Evolutionary conservation across 2,113 vertebrate species (phyloP).

Genomic region (Cichladusa arquata): DNA sequence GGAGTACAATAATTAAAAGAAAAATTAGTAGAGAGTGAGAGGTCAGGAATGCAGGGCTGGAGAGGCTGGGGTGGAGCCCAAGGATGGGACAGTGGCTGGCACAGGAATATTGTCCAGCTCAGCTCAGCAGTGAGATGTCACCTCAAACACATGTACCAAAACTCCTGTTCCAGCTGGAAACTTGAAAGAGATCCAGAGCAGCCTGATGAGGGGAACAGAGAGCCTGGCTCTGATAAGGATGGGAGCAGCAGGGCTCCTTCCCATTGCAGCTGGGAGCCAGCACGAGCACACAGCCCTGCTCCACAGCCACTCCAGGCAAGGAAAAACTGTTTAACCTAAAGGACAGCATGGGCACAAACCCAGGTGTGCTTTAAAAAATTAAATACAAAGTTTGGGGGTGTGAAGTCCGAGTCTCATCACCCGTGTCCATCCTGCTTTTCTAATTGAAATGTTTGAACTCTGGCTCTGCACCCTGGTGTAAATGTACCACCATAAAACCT

Average conservation of each 20-base stretch:
- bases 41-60: background rate
- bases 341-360: background rate
- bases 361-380: background rate
- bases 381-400: background rate
- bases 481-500: background rate
- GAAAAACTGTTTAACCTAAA: background rate
- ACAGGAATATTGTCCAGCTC: background rate
- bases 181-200: background rate
- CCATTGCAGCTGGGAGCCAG: background rate
- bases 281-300: rapidly evolving
- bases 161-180: background rate
- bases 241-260: background rate
- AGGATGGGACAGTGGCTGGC: background rate
- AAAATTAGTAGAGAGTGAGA: background rate
- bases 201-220: background rate
- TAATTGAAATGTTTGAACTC: background rate
- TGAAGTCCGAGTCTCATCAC: rapidly evolving
- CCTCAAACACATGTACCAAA: rapidly evolving
- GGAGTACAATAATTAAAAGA: rapidly evolving
- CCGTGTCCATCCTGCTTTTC: background rate
- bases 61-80: background rate
- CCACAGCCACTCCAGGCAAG: background rate
- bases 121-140: background rate
- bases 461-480: background rate
- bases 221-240: background rate